A percentile compares a stretch with the other conserved stretches of the same genome.
phyloP scores from a whole-genome alignment of 2,888 invertebrate genomes.

The Hypena proboscidalis region DNA sequence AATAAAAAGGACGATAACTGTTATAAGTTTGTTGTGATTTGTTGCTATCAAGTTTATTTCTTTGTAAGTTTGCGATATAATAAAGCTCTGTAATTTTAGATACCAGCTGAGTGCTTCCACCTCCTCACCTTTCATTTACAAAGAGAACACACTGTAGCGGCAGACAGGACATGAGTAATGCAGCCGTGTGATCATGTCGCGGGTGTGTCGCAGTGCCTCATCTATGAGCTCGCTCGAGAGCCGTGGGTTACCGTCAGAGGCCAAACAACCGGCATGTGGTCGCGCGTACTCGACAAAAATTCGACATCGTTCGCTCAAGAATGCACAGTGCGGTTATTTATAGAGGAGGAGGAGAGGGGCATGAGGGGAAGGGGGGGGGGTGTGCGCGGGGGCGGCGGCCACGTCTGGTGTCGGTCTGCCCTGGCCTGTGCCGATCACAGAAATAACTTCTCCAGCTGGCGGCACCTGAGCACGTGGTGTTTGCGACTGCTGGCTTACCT shows the following conservation, averaged over 20 bases:
- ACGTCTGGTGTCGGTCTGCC: slow-evolving; percentile 86
- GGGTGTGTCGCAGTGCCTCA: slow-evolving; percentile 9
- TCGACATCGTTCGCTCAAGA: slow-evolving; percentile 85
- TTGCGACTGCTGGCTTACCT: slow-evolving; percentile 57
- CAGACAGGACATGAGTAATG: no score
- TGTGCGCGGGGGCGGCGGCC: slow-evolving; percentile 84
- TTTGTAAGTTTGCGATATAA: no score
- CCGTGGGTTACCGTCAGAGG: slow-evolving; percentile 59
- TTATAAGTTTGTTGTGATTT: no score
- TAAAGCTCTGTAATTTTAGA: no score
- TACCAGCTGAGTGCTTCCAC: no score
- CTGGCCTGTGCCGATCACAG: slow-evolving; percentile 86
- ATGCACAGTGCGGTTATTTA: slow-evolving; percentile 83
- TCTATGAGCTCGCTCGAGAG: slow-evolving; percentile 19
- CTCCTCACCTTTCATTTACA: no score
- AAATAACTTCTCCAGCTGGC: slow-evolving; percentile 84
- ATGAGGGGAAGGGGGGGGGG: slow-evolving; percentile 79
- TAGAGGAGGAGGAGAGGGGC: slow-evolving; percentile 80
- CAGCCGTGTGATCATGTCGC: slow-evolving; percentile 16
- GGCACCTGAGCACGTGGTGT: slow-evolving; percentile 81
- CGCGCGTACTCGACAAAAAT: slow-evolving; percentile 86
- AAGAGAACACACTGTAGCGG: no score
- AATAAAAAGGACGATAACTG: no score
- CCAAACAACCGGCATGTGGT: slow-evolving; percentile 83
- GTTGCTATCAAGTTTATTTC: no score